Percentiles rank a stretch among this genome's conserved stretches.
These are phyloP conservation scores for Lepidochitona cinerea DNA, from an alignment of 2,888 invertebrate genomes.

Conservation along the genomic window DNA sequence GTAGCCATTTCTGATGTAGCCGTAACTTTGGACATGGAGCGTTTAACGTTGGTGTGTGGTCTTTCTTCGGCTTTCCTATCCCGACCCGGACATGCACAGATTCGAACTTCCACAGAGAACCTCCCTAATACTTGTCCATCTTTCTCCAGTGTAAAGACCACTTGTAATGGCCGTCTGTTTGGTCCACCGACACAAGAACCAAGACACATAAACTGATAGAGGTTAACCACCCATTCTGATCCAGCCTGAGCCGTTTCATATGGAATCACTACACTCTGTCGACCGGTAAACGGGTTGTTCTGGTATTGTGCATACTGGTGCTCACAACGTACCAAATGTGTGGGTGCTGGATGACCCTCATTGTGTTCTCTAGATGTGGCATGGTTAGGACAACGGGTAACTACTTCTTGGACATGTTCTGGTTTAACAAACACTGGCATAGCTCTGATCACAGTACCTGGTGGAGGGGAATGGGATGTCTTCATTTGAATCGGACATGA, in stretches of 20 bases:
- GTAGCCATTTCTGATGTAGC: neutral
- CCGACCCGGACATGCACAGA: conserved; percentile 84
- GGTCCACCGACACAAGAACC: conserved; percentile 84
- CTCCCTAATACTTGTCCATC: conserved; percentile 77
- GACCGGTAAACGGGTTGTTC: conserved; percentile 73
- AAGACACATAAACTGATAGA: conserved; percentile 83
- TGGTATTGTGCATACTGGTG: conserved; percentile 70
- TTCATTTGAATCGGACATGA: conserved; percentile 81
- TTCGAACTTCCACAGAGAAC: conserved; percentile 79
- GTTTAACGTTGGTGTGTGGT: conserved; percentile 34
- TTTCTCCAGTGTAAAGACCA: conserved; percentile 66
- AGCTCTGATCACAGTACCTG: conserved; percentile 75
- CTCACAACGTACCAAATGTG: conserved; percentile 68
- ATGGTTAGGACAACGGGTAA: conserved; percentile 81
- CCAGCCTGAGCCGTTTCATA: conserved; percentile 76
- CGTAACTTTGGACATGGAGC: conserved; percentile 29
- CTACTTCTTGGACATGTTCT: conserved; percentile 79
- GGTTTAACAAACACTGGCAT: conserved; percentile 79
- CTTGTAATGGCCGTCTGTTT: conserved; percentile 80
- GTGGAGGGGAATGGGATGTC: conserved; percentile 72
- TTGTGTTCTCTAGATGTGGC: conserved; percentile 68
- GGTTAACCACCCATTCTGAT: conserved; percentile 76
- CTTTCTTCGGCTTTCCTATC: conserved; percentile 80
- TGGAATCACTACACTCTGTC: conserved; percentile 78
- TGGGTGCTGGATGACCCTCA: conserved; percentile 66